Conservation (phyloP, 2,888 invertebrate genomes). For the Syrista parreyssii region DNA sequence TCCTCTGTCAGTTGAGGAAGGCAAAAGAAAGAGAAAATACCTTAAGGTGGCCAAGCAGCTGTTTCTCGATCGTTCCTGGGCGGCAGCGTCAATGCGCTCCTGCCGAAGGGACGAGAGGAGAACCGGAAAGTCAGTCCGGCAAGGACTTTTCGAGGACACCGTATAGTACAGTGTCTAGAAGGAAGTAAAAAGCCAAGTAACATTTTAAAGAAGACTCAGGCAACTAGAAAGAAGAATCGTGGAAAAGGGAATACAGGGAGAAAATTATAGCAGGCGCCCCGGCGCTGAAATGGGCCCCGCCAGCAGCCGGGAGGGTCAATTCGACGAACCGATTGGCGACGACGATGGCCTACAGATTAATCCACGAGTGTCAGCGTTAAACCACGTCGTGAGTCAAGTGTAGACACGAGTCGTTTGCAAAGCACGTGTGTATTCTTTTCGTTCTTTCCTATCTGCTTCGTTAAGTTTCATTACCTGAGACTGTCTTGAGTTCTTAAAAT, state of each 20-base stretch:
- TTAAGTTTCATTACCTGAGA: not conserved
- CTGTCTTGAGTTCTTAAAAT: not conserved
- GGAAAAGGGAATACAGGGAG: not conserved
- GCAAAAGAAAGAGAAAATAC: not conserved
- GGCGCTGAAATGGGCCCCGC: conserved; percentile 60
- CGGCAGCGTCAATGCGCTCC: not conserved
- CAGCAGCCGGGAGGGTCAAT: conserved; percentile 59
- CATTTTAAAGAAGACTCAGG: not conserved
- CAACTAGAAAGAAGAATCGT: not conserved
- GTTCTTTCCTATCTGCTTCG: not conserved
- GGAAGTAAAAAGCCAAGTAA: not conserved
- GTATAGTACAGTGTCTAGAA: not conserved
- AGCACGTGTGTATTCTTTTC: not conserved
- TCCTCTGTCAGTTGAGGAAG: not conserved
- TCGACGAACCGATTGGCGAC: conserved; percentile 58
- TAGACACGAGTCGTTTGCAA: not conserved
- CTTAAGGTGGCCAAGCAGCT: not conserved
- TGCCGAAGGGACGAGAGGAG: not conserved
- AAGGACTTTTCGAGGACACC: not conserved
- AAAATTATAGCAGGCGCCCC: conserved; percentile 16
- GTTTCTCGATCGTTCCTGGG: not conserved
- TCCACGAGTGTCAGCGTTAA: conserved; percentile 40
- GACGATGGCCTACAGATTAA: conserved; percentile 61
- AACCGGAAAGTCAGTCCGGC: not conserved
- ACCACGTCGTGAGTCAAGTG: conserved; percentile 48